Percentiles rank a stretch among this genome's conserved stretches.
phyloP scores from a whole-genome alignment of 2,113 vertebrate species.

The Oxyruncus cristatus region DNA sequence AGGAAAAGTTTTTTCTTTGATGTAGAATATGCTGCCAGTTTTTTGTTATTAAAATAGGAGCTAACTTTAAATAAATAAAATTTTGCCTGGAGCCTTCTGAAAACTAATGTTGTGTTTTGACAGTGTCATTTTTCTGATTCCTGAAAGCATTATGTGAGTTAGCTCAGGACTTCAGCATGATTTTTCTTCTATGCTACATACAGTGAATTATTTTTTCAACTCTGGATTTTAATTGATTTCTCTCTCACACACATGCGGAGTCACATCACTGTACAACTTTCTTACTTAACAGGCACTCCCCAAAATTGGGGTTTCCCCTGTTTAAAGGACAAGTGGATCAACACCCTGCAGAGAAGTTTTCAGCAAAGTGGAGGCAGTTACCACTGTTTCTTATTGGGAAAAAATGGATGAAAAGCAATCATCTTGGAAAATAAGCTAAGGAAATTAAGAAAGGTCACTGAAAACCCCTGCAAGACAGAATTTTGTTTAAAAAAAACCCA shows the following conservation, averaged over 20 bases:
- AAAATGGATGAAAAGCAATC: background rate
- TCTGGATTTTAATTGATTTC: conserved; percentile 58
- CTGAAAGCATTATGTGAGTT: conserved; percentile 66
- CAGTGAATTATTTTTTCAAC: conserved; percentile 43
- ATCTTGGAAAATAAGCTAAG: background rate
- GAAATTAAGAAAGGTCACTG: background rate
- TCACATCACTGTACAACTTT: conserved; percentile 2
- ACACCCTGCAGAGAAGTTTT: background rate
- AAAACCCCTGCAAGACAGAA: background rate
- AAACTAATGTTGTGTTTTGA: conserved; percentile 75
- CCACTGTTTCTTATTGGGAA: background rate
- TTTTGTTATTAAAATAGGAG: conserved; percentile 76
- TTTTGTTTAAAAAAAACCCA: background rate
- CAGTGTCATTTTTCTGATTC: conserved; percentile 69
- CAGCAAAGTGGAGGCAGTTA: background rate
- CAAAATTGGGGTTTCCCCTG: background rate
- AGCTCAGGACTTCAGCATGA: conserved; percentile 58
- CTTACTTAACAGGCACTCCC: background rate
- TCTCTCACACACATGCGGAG: background rate
- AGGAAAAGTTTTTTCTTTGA: conserved; percentile 74
- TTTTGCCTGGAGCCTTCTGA: conserved; percentile 74
- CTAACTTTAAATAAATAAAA: conserved; percentile 82
- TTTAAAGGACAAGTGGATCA: background rate
- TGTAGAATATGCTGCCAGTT: conserved; percentile 69
- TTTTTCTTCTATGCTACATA: conserved; percentile 56